Percentiles rank a stretch among this genome's conserved stretches.
Conservation (phyloP, 2,113 vertebrate species). For the Gasterosteus nipponicus region DNA sequence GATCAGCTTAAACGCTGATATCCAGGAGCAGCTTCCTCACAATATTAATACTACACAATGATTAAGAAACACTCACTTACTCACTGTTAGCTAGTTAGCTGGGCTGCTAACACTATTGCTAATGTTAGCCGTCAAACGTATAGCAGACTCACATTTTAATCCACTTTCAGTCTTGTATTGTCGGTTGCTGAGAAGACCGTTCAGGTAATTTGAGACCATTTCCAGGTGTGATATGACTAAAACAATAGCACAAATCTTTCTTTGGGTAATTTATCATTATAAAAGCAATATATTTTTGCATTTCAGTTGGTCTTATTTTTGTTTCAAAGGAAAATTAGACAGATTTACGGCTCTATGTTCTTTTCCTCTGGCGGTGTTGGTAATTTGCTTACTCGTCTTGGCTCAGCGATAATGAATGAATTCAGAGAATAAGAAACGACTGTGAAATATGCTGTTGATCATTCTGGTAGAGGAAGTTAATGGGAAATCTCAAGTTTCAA, state of each 20-base stretch:
- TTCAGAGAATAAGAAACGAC: neutral
- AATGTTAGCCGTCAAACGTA: neutral
- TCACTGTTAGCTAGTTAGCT: neutral
- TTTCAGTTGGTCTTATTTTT: conserved; percentile 13
- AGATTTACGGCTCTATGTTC: conserved; percentile 18
- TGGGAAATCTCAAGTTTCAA: conserved; percentile 34
- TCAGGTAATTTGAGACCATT: conserved; percentile 4
- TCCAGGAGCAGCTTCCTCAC: neutral
- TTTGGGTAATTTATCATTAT: conserved; percentile 19
- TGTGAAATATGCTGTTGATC: conserved; percentile 25
- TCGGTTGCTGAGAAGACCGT: neutral
- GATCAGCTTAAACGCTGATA: neutral
- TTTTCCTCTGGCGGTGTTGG: conserved; percentile 29
- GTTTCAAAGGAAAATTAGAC: conserved; percentile 31
- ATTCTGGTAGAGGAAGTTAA: conserved; percentile 25
- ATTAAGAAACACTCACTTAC: neutral
- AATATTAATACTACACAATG: too few species aligned
- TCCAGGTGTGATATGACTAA: neutral
- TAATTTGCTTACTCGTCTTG: conserved; percentile 33
- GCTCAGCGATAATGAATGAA: conserved; percentile 15
- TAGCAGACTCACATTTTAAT: neutral
- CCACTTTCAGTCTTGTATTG: neutral
- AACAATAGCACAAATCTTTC: neutral
- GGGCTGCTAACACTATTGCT: neutral
- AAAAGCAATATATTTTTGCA: conserved; percentile 6